phyloP scores from a whole-genome alignment of 2,113 vertebrate genomes.

The Chloroceryle aenea region DNA sequence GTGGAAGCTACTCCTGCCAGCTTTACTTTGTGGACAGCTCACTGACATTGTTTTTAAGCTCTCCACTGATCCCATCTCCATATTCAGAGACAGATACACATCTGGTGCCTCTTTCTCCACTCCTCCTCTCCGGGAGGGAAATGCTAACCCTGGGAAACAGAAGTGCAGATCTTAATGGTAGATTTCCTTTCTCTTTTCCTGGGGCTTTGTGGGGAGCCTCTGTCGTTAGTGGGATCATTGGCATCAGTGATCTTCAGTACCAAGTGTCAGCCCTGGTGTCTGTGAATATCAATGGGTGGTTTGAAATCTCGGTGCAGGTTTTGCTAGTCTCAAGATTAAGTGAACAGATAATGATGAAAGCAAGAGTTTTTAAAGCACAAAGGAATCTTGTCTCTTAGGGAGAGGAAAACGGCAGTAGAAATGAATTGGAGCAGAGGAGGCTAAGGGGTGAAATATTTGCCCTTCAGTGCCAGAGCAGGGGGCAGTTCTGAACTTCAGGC shows the following conservation, averaged over 20 bases:
- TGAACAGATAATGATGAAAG: background rate
- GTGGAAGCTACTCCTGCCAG: background rate
- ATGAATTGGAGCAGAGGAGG: background rate
- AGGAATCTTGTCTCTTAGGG: background rate
- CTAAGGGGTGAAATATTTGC: background rate
- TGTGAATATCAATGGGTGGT: accelerated
- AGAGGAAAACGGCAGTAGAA: background rate
- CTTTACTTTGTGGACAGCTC: background rate
- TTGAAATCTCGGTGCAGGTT: background rate
- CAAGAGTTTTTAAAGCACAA: background rate
- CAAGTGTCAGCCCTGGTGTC: background rate
- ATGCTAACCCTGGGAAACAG: background rate
- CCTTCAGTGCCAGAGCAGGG: background rate
- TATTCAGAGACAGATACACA: background rate
- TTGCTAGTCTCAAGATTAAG: accelerated
- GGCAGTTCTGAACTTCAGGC: background rate
- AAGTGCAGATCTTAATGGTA: background rate
- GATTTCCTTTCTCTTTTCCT: background rate
- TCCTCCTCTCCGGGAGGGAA: background rate
- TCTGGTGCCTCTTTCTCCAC: background rate
- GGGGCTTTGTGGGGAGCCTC: background rate
- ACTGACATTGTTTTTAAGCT: background rate
- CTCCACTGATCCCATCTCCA: background rate
- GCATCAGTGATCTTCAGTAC: background rate
- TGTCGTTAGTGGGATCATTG: background rate